Conservation (phyloP, 2,888 invertebrate species). For the Leptinotarsa haldemani region DNA sequence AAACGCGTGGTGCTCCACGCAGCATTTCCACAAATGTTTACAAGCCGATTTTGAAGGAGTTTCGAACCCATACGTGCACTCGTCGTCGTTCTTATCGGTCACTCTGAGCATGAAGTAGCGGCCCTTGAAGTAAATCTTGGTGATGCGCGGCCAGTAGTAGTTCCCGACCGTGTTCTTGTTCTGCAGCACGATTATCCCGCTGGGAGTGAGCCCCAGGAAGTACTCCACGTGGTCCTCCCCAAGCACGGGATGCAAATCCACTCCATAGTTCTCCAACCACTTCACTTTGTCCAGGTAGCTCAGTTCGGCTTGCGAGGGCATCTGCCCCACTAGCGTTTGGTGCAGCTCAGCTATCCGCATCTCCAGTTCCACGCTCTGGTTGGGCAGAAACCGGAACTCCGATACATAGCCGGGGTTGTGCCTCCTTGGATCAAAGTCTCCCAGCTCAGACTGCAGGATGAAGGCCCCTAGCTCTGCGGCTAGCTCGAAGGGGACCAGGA, state of each 20-base stretch:
- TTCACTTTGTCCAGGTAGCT: constrained; percentile 97
- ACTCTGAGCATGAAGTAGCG: constrained; percentile 96
- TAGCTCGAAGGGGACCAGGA: constrained; percentile 91
- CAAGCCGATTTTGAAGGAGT: constrained; percentile 92
- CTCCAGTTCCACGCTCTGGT: constrained; percentile 93
- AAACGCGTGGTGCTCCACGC: constrained; percentile 95
- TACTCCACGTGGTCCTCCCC: constrained; percentile 97
- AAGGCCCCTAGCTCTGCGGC: constrained; percentile 93
- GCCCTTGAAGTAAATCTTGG: constrained; percentile 96
- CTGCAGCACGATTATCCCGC: constrained; percentile 92
- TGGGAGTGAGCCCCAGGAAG: constrained; percentile 92
- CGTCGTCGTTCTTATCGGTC: constrained; percentile 95
- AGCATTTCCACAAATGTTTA: constrained; percentile 96
- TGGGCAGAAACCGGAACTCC: constrained; percentile 92
- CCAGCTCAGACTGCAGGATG: constrained; percentile 95
- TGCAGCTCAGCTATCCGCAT: constrained; percentile 88
- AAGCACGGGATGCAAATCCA: constrained; percentile 95
- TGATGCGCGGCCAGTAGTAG: constrained; percentile 98
- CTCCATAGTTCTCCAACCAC: constrained; percentile 99
- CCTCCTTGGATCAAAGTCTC: constrained; percentile 90
- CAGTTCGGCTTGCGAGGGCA: constrained; percentile 92
- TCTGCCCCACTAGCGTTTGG: constrained; percentile 88
- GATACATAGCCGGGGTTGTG: constrained; percentile 93
- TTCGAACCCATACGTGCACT: constrained; percentile 96
- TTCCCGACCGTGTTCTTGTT: constrained; percentile 97